Evolutionary conservation across 2,888 invertebrate species (phyloP), one percentile per base, ranked within the genome.

Genomic region (Acanthoscelides obtectus): DNA sequence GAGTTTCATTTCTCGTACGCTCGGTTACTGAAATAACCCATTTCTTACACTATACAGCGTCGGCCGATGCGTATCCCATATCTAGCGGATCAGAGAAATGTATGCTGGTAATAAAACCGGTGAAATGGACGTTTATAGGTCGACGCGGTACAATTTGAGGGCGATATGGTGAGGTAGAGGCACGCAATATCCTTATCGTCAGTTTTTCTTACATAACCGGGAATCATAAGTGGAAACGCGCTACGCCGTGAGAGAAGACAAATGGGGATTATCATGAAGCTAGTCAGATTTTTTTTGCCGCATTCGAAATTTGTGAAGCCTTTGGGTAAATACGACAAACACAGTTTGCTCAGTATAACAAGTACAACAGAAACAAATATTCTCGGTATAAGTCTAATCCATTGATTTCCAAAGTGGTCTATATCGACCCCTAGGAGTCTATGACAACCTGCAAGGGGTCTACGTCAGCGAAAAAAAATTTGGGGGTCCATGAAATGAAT

Each of bases 81-180:
- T 45, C 45, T 45, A 12, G 17, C 8, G 3, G 45, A 45, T 12
- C 45, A 12, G 45, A 6, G 45, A 45, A 45, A 45, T 45, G 45
- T 45, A 45, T 45, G 66, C 8, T 20, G 66, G 66, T 66, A 66
- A 66, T 66, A 66, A 66, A 72, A 69, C 72, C 64, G 69, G 25
- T 22, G 63, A 21, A 69, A 69, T 67, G 67, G 69, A 72, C 69
- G 63, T 75, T 75, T 73, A 71, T 75, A 71, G 72, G 72, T 73
- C 69, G 69, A 71, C 70, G 74, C 69, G 72, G 72, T 69, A 65
- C 67, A 71, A 69, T 69, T 72, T 69, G 63, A 69, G 63, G 27
- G 45, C 71, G 69, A 73, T 71, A 73, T 70, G 69, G 69, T 69
- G 69, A 72, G 67, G 45, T 68, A 66, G 63, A 68, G 22, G 71